These are phyloP conservation scores for Eupithecia insigniata DNA, from an alignment of 2,888 invertebrate species.

Conservation along the genomic window DNA sequence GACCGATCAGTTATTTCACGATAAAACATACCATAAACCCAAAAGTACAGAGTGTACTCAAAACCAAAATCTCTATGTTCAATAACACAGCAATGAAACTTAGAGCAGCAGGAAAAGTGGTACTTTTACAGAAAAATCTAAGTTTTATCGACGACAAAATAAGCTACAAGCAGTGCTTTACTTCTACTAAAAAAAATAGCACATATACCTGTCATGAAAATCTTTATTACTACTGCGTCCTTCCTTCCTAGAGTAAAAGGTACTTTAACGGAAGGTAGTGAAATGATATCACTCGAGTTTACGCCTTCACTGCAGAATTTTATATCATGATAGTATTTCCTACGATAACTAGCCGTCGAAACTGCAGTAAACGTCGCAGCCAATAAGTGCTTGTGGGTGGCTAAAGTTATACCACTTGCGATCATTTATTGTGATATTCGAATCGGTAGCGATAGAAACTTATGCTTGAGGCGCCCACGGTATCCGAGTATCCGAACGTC, in stretches of 20 bases:
- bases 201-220: constrained; percentile 3
- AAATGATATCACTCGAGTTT: neutral
- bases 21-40: neutral
- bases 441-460: constrained; percentile 1
- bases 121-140: neutral
- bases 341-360: constrained; percentile 1
- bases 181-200: too few relatives aligned
- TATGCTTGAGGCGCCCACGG: constrained; percentile 22
- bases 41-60: neutral
- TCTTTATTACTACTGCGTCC: neutral
- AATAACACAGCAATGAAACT: neutral
- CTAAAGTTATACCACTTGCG: neutral
- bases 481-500: constrained; percentile 59
- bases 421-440: constrained; percentile 5
- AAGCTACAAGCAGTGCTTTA: neutral
- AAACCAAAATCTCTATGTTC: neutral
- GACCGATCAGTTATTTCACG: neutral
- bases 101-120: neutral
- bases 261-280: neutral
- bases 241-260: neutral
- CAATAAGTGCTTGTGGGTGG: constrained; percentile 5
- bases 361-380: constrained; percentile 11
- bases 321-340: constrained; percentile 10
- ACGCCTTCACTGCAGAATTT: neutral
- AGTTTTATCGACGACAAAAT: neutral